Evolutionary conservation across 2,113 vertebrate species (phyloP).

Genomic region (Calyptomena viridis): DNA sequence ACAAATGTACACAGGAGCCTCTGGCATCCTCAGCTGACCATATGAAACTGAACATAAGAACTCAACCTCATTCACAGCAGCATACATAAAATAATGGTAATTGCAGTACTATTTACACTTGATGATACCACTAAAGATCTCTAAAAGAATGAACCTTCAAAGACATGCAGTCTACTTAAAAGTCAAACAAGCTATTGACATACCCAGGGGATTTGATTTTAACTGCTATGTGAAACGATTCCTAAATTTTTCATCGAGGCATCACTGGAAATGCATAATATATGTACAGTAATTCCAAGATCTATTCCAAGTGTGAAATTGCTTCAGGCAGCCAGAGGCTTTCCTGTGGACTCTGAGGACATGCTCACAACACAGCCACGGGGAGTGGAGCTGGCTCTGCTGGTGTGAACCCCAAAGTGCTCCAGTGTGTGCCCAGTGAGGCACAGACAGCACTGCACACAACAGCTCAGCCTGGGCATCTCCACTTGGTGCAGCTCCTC

Average conservation of each 20-base stretch:
- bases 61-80: not conserved
- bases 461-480: not conserved
- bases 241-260: not conserved
- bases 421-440: too few relatives aligned
- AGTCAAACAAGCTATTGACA: conserved; percentile 27
- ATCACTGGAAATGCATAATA: conserved; percentile 7
- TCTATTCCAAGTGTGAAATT: conserved; percentile 38
- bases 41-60: not conserved
- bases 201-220: not conserved
- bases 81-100: not conserved
- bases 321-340: conserved; percentile 15
- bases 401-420: not conserved
- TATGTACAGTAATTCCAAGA: not conserved
- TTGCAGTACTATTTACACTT: not conserved
- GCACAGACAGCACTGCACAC: not conserved
- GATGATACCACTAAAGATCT: not conserved
- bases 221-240: not conserved
- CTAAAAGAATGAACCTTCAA: not conserved
- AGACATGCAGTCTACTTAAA: not conserved
- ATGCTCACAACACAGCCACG: not conserved
- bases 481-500: not conserved
- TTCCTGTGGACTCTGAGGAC: not conserved
- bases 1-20: not conserved
- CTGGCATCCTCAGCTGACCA: not conserved
- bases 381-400: not conserved